Evolutionary conservation across 2,113 vertebrate genomes (phyloP).

Genomic region (Macquaria australasica): DNA sequence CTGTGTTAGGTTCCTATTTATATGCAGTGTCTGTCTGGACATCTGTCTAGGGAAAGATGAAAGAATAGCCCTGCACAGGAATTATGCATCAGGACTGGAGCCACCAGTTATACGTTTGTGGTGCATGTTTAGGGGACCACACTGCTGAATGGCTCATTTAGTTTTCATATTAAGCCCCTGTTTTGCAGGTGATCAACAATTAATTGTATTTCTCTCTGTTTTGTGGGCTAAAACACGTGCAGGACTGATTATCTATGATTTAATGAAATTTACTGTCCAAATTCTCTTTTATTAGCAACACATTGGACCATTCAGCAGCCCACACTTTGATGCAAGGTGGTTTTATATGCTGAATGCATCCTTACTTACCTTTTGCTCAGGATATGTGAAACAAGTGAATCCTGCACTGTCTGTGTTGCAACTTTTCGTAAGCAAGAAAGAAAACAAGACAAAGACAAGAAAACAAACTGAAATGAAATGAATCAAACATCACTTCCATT

Average conservation of each 20-base stretch:
- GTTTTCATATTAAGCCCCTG: conserved; percentile 14
- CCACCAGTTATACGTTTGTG: conserved; percentile 39
- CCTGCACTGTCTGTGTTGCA: conserved; percentile 10
- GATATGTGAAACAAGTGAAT: conserved; percentile 22
- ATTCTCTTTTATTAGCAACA: conserved; percentile 13
- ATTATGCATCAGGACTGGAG: conserved; percentile 55
- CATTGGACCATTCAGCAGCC: background rate
- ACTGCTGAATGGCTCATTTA: conserved; percentile 3
- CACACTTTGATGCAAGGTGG: background rate
- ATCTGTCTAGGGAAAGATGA: conserved; percentile 77
- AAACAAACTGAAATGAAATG: background rate
- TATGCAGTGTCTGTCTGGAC: conserved; percentile 82
- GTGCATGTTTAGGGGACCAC: conserved; percentile 31
- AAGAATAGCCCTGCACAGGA: conserved; percentile 68
- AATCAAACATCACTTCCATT: conserved; percentile 7
- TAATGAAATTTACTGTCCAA: background rate
- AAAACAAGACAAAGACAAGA: background rate
- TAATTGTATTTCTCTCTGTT: background rate
- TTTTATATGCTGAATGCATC: conserved; percentile 50
- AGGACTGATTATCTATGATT: background rate
- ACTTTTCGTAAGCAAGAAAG: conserved; percentile 28
- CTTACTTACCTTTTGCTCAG: conserved; percentile 22
- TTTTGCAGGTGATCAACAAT: conserved; percentile 19
- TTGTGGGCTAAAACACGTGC: background rate
- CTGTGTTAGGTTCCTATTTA: conserved; percentile 75